phyloP scores from a whole-genome alignment of 2,888 invertebrate genomes.

The Aleiodes alternator region DNA sequence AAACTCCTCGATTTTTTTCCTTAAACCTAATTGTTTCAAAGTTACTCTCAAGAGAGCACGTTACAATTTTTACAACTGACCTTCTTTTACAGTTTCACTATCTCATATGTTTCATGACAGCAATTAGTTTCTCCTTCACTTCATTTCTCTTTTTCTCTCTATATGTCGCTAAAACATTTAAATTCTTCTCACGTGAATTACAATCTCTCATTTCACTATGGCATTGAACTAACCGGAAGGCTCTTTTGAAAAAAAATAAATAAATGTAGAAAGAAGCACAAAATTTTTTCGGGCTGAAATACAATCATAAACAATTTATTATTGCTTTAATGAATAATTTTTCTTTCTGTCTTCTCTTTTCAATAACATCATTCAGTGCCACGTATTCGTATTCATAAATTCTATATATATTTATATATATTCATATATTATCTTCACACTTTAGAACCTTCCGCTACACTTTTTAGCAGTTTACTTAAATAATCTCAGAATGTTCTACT shows the following conservation, averaged over 20 bases:
- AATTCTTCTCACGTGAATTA: slow-evolving; percentile 5
- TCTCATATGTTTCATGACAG: no score
- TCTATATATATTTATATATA: slow-evolving; percentile 20
- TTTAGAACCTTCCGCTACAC: slow-evolving; percentile 30
- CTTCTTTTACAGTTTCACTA: no score
- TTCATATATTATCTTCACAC: neutral
- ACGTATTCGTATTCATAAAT: slow-evolving; percentile 11
- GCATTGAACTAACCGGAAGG: slow-evolving; percentile 24
- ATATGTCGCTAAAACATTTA: slow-evolving; percentile 2
- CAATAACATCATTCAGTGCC: neutral
- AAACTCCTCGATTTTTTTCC: no score
- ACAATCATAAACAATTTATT: neutral
- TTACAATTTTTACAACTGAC: no score
- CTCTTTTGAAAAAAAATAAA: neutral
- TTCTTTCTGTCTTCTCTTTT: neutral
- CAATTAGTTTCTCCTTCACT: neutral
- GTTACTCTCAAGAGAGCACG: no score
- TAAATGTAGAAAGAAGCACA: slow-evolving; percentile 2
- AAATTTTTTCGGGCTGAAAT: neutral
- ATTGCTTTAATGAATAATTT: neutral
- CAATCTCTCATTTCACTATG: slow-evolving; percentile 4
- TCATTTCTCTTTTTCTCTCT: neutral
- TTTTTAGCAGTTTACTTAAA: slow-evolving; percentile 30
- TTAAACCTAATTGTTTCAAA: no score
- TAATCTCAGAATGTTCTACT: slow-evolving; percentile 28